Base-by-base conservation (phyloP, 1,140 invertebrate species). In the Drosophila simulans region DNA sequence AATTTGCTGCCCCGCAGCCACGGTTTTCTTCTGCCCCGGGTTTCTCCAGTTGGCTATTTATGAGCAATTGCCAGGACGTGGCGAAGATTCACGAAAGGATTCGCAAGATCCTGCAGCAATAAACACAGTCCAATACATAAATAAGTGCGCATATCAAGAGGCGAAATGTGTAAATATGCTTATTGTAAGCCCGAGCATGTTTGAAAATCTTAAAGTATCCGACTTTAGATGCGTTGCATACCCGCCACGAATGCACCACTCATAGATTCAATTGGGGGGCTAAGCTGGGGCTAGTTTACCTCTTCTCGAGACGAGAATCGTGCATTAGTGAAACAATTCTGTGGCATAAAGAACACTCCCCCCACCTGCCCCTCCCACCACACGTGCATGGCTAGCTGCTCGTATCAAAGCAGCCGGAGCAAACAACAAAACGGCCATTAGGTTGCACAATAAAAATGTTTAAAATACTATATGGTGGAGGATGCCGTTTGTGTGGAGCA, bases 301-400 rank as follows among this genome's bases (percentile, higher is more conserved):
- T 88, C 84, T 88, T 78, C 43, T 70, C 68, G 31, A 57, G 72
- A 75, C 72, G 79, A 88, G 83, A 78, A 77, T 60, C 58, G 64
- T 82, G 83, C 82, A 86, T 86, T 86, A 86, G 77, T 57, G 80
- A 85, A 82, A 86, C 82, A 81, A 80, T 80, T 75, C 78, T 82
- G 74, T 71, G 58, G 78, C 78, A 77, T 81, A 86, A 85, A 82
- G 81, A 72, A 80, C 53, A 37, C 69, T 46, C 45, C 59, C 42
- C 5, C 25, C 27, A 31, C 27, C 7, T 10, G 31, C 31, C 7
- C 27, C 8, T 2, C 27, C 27, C 27, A 7, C 5, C 27, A 27
- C 7, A 8, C 27, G 39, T 62, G 48, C 46, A 34, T 53, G 48
- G 31, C 56, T 37, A 17, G 42, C 25, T 68, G 34, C 22, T 39